These are phyloP conservation scores for Pelobates fuscus DNA, from an alignment of 2,113 vertebrate species.

Conservation along the genomic window DNA sequence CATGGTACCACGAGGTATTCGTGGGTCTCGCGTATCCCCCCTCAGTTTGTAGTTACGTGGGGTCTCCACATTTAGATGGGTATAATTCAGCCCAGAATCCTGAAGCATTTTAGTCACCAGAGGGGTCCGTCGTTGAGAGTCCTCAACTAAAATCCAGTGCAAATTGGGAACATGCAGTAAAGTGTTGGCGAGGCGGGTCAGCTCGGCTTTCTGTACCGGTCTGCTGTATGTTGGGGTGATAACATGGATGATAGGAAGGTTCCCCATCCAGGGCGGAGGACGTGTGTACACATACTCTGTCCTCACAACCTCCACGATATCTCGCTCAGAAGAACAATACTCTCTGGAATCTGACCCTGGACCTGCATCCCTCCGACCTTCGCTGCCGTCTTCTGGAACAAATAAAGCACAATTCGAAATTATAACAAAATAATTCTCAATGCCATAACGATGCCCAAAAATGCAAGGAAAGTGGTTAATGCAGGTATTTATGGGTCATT, in stretches of 20 bases:
- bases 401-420: constrained; percentile 11
- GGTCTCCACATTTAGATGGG: constrained; percentile 96
- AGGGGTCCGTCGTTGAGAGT: constrained; percentile 84
- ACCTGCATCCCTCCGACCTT: constrained; percentile 75
- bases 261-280: constrained; percentile 93
- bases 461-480: neutral
- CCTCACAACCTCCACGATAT: constrained; percentile 98
- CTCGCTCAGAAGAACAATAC: constrained; percentile 93
- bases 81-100: constrained; percentile 96
- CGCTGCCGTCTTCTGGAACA: constrained; percentile 83
- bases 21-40: constrained; percentile 87
- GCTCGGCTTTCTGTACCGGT: constrained; percentile 95
- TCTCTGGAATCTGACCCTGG: constrained; percentile 88
- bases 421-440: neutral
- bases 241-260: constrained; percentile 94
- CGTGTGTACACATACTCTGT: constrained; percentile 97
- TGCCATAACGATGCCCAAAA: neutral
- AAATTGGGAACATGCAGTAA: constrained; percentile 94
- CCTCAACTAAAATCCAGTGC: constrained; percentile 98
- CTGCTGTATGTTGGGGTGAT: constrained; percentile 96
- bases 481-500: constrained; percentile 21
- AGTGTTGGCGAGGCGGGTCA: constrained; percentile 92
- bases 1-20: constrained; percentile 96
- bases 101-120: constrained; percentile 86
- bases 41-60: constrained; percentile 95